These are phyloP conservation scores for Thumatha senex DNA, from an alignment of 2,888 invertebrate genomes.

Conservation along the genomic window DNA sequence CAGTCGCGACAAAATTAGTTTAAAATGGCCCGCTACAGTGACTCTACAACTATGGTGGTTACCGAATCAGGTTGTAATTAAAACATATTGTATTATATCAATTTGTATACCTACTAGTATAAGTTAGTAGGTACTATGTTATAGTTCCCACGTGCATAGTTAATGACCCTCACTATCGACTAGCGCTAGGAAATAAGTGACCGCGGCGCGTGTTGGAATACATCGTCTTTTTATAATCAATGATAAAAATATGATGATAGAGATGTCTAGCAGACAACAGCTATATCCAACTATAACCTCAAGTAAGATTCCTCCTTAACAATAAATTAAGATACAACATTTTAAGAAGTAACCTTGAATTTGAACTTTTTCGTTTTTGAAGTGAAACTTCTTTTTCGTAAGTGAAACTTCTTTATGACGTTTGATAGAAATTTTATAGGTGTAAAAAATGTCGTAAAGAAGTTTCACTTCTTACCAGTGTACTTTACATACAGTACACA, in stretches of 20 bases:
- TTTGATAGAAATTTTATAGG: no score
- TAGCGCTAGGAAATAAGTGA: constrained; percentile 29
- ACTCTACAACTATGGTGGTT: constrained; percentile 59
- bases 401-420: no score
- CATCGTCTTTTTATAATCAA: constrained; percentile 2
- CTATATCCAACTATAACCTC: constrained; percentile 62
- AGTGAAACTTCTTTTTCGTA: no score
- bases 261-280: constrained; percentile 73
- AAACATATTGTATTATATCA: background rate
- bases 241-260: constrained; percentile 48
- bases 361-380: no score
- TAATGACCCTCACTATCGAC: constrained; percentile 36
- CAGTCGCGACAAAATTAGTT: constrained; percentile 33
- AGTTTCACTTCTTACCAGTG: no score
- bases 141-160: constrained; percentile 64
- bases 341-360: no score
- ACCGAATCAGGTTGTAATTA: constrained; percentile 47
- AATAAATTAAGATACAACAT: background rate
- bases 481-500: no score
- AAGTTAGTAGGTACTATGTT: constrained; percentile 15
- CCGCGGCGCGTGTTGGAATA: constrained; percentile 17
- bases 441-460: no score
- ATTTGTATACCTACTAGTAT: no score
- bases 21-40: constrained; percentile 53
- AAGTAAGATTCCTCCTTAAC: constrained; percentile 32